Percentiles rank a stretch among this genome's conserved stretches.
Evolutionary conservation across 2,888 invertebrate genomes (phyloP).

Genomic region (Sinelater perroti): DNA sequence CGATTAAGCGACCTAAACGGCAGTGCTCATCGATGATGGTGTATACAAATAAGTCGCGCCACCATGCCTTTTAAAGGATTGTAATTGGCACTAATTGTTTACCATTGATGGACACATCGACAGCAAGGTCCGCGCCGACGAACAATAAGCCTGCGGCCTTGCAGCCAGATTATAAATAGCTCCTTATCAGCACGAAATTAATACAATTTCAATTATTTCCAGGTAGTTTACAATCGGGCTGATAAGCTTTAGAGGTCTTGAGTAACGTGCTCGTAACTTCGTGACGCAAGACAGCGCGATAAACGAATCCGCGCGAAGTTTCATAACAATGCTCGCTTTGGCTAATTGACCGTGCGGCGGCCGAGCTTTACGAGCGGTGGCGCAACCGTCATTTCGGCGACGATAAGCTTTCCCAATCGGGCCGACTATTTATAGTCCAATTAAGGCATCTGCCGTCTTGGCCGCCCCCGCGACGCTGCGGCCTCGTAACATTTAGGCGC

Average conservation of each 20-base stretch:
- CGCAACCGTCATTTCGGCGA: conserved; percentile 7
- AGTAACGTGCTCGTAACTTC: conserved; percentile 19
- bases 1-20: no score
- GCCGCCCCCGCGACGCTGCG: background rate
- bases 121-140: background rate
- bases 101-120: no score
- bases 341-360: conserved; percentile 13
- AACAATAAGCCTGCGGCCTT: conserved; percentile 12
- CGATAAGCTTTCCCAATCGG: conserved; percentile 14
- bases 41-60: no score
- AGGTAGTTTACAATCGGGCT: conserved; percentile 26
- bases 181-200: conserved; percentile 24
- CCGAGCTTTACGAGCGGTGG: conserved; percentile 5
- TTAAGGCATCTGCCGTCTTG: background rate
- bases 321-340: conserved; percentile 14
- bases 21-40: no score
- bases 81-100: no score
- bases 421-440: background rate
- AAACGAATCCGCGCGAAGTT: conserved; percentile 10
- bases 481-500: conserved; percentile 23
- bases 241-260: conserved; percentile 28
- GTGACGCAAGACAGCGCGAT: conserved; percentile 23
- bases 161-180: conserved; percentile 18
- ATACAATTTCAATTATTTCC: conserved; percentile 23
- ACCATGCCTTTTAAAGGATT: no score